Percentiles rank a stretch among this genome's conserved stretches.
Evolutionary conservation across 2,888 invertebrate genomes (phyloP).

Genomic region (Aleiodes testaceus): DNA sequence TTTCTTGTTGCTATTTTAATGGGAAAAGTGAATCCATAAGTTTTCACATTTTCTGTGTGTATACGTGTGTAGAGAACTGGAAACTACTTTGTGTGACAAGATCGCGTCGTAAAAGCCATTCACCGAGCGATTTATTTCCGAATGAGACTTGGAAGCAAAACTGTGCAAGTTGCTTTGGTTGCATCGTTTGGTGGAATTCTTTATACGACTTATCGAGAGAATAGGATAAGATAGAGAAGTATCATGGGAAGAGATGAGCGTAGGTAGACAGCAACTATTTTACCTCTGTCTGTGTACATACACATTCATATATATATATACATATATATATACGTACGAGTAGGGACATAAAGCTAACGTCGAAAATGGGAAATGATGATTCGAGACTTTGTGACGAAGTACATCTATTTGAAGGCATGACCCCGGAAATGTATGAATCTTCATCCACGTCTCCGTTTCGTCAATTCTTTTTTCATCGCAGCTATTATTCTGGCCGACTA

Average conservation of each 20-base stretch:
- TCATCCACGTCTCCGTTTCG: conserved; percentile 47
- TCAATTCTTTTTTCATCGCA: conserved; percentile 38
- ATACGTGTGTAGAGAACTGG: not conserved
- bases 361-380: conserved; percentile 65
- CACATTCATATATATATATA: not conserved
- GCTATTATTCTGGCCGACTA: conserved; percentile 35
- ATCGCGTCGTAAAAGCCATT: conserved; percentile 28
- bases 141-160: conserved; percentile 3
- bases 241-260: conserved; percentile 25
- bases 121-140: conserved; percentile 21
- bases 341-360: conserved; percentile 66
- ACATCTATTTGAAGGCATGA: conserved; percentile 67
- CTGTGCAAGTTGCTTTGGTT: not conserved
- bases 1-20: not conserved
- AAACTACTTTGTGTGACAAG: conserved; percentile 26
- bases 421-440: conserved; percentile 67
- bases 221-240: not conserved
- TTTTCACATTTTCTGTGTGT: not conserved
- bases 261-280: conserved; percentile 31
- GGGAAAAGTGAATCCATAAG: not conserved
- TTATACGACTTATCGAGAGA: conserved; percentile 1
- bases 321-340: conserved; percentile 36
- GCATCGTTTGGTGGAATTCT: conserved; percentile 1
- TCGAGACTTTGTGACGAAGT: conserved; percentile 60
- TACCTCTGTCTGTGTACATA: conserved; percentile 1